Evolutionary conservation across 1,140 invertebrate genomes (phyloP).

Genomic region (Lamellibrachia luymesi): DNA sequence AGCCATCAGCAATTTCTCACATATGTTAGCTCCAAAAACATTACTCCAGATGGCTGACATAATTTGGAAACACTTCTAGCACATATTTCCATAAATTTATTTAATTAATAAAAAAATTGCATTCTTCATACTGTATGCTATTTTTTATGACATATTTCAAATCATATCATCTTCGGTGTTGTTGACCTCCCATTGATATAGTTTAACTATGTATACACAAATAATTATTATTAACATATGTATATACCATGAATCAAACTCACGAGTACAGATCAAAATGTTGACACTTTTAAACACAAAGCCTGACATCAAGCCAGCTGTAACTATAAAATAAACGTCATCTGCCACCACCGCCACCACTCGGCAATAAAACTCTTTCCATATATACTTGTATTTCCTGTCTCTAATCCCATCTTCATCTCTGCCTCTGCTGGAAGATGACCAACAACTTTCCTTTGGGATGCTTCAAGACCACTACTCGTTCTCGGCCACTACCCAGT

Average conservation of each 20-base stretch:
- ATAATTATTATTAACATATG: neutral
- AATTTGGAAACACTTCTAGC: too few relatives aligned
- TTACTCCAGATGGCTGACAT: too few relatives aligned
- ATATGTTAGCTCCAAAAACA: too few relatives aligned
- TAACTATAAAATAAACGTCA: neutral
- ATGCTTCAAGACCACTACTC: neutral
- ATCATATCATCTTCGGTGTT: too few relatives aligned
- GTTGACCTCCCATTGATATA: too few relatives aligned
- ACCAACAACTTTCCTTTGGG: neutral
- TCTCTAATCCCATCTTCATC: neutral
- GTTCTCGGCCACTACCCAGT: neutral
- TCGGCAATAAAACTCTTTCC: neutral
- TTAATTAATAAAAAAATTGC: too few relatives aligned
- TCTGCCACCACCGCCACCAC: neutral
- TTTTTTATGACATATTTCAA: too few relatives aligned
- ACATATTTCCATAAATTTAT: too few relatives aligned
- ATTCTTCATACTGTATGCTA: too few relatives aligned
- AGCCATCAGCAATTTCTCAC: too few relatives aligned
- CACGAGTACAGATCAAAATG: neutral
- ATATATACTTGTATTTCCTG: neutral
- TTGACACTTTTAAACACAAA: neutral
- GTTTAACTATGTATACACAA: too few relatives aligned
- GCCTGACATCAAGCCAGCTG: neutral
- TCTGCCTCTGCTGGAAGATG: neutral
- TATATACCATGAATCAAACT: neutral